Conservation (phyloP, 2,113 vertebrate species). For the Crotalus helleri region DNA sequence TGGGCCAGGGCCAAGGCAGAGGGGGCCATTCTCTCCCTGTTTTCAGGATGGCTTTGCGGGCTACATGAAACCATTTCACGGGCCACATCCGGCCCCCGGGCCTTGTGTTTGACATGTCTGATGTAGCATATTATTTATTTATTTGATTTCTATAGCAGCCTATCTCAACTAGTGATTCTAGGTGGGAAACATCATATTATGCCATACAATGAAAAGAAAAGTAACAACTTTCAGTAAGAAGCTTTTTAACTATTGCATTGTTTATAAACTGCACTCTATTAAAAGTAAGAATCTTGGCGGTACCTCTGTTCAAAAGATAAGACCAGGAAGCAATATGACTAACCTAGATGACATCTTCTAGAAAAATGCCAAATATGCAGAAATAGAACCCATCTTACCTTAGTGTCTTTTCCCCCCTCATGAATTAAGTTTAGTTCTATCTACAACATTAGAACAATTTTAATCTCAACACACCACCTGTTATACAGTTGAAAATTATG, state of each 20-base stretch:
- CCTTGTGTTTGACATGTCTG: no score
- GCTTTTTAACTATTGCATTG: not conserved
- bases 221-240: not conserved
- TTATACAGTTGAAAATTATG: not conserved
- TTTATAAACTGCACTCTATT: not conserved
- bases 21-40: no score
- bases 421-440: not conserved
- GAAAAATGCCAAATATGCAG: not conserved
- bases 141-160: not conserved
- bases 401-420: not conserved
- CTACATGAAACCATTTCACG: no score
- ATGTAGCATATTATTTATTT: not conserved
- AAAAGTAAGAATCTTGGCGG: not conserved
- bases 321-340: not conserved
- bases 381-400: not conserved
- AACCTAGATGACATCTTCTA: not conserved
- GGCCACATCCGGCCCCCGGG: no score
- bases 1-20: no score
- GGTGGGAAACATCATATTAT: not conserved
- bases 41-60: no score
- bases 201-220: not conserved
- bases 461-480: not conserved
- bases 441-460: not conserved
- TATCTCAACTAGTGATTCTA: not conserved
- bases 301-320: not conserved